Evolutionary conservation across 2,888 invertebrate genomes (phyloP), one percentile per base, ranked within the genome.

Genomic region (Oxystoma pomonae): DNA sequence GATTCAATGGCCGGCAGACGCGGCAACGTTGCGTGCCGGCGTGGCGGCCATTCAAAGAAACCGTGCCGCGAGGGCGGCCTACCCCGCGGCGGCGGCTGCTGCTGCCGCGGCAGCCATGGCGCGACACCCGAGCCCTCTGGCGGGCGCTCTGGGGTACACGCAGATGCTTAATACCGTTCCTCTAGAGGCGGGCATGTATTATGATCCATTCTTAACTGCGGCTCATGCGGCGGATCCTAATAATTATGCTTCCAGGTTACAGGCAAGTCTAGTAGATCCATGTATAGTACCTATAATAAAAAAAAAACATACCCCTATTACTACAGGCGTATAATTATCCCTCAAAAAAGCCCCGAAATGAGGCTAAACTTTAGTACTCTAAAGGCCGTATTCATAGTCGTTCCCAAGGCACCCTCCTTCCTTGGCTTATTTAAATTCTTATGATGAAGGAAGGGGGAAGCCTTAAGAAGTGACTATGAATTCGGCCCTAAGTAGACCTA

Each of bases 131-230:
- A 83, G 86, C 67, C 87, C 88, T 52, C 79, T 89, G 81, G 86
- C 88, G 68, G 59, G 89, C 72, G 88, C 90, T 80, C 84, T 91
- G 82, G 92, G 94, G 78, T 94, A 93, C 84, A 89, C 94, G 81
- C 92, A 91, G 7, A 66, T 79, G 55, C 69, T 80, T 18, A 80
- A 35, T 7, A 35, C 12, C 12, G 12, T 35, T 35, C 12, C 3
- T 35, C 12, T 35, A 35, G 12, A 35, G 12, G 12, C 3, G 35
- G 35, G 95, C 83, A 90, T 96, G 73, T 96, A 96, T 86, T 96
- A 96, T 85, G 96, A 96, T 86, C 96, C 94, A 76, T 94, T 95
- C 87, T 84, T 96, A 85, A 35, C 5, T 35, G 94, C 94, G 72
- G 92, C 93, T 70, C 88, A 89, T 74, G 91, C 91, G 70, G 91